A percentile compares a stretch with the other conserved stretches of the same genome.
Conservation (phyloP, 2,113 vertebrate species). For the Cepphus grylle region DNA sequence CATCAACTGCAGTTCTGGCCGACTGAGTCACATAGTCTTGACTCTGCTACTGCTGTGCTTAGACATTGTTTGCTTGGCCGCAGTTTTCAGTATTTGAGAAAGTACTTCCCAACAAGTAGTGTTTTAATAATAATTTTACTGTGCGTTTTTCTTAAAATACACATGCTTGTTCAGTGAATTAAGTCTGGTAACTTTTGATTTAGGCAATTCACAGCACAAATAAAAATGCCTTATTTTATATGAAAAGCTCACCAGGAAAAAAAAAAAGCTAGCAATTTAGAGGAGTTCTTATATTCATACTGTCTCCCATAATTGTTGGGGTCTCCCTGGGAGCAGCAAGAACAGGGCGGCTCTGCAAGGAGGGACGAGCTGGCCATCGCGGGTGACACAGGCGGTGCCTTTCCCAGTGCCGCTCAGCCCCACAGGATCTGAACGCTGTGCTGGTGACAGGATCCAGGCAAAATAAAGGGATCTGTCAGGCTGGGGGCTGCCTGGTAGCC, state of each 20-base stretch:
- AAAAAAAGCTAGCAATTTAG: background rate
- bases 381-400: accelerated
- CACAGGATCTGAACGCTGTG: accelerated
- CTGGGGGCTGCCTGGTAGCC: accelerated
- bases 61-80: background rate
- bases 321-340: background rate
- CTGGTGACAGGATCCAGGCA: background rate
- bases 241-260: background rate
- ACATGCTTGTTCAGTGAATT: background rate
- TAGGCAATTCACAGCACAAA: background rate
- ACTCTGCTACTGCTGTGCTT: background rate
- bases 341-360: background rate
- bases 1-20: background rate
- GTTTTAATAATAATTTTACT: background rate
- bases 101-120: background rate
- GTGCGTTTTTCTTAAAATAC: background rate
- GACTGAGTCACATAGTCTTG: background rate
- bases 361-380: background rate
- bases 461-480: background rate
- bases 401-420: accelerated
- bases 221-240: background rate
- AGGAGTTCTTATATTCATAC: background rate
- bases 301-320: background rate
- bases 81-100: background rate
- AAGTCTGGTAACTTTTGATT: background rate